Evolutionary conservation across 2,113 vertebrate genomes (phyloP).

Genomic region (Pavo muticus): DNA sequence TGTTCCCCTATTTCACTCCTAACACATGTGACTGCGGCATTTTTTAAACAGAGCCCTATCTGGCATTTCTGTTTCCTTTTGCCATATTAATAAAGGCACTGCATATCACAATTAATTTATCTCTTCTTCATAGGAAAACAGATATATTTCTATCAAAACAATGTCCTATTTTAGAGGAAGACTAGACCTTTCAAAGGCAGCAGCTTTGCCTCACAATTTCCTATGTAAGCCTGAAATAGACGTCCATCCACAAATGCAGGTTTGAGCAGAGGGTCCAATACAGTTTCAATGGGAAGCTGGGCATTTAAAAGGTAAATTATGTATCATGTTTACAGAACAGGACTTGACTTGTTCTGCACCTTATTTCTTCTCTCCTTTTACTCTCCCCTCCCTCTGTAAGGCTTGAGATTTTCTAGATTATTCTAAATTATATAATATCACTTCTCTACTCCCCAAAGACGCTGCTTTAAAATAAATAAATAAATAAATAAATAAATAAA

Average conservation of each 20-base stretch:
- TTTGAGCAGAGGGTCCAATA: not conserved
- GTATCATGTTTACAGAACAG: not conserved
- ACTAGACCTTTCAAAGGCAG: not conserved
- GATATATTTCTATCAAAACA: not conserved
- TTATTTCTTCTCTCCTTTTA: not conserved
- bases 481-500: no score
- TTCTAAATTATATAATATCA: not conserved
- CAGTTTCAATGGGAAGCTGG: not conserved
- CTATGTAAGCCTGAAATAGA: not conserved
- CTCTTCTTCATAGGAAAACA: not conserved
- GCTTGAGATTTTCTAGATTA: not conserved
- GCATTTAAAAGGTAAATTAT: not conserved
- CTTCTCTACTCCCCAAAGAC: not conserved
- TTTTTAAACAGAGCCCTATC: not conserved
- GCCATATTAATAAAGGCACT: not conserved
- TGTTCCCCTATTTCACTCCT: not conserved
- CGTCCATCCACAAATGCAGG: accelerated
- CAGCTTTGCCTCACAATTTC: not conserved
- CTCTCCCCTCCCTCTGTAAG: not conserved
- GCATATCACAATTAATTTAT: not conserved
- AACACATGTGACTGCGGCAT: accelerated
- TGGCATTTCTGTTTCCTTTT: not conserved
- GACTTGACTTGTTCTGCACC: not conserved
- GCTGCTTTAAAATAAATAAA: no score
- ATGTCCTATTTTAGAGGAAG: not conserved